A percentile compares a stretch with the other conserved stretches of the same genome.
Conservation (phyloP, 2,888 invertebrate species). For the Schizaphis graminum region DNA sequence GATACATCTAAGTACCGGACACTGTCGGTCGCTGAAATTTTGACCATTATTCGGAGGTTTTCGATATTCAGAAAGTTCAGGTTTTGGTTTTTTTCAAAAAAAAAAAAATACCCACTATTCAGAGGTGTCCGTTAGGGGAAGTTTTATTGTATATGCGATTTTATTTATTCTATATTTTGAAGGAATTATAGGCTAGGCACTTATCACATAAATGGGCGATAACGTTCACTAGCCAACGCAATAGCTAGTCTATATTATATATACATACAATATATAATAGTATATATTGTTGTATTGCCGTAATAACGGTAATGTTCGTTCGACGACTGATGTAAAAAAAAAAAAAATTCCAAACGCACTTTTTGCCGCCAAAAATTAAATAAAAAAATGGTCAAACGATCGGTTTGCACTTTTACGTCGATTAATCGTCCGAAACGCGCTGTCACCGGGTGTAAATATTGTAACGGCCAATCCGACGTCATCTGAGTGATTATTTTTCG, state of each 20-base stretch:
- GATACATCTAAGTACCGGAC: not conserved
- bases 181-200: not conserved
- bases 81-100: too few species aligned
- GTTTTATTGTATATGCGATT: not conserved
- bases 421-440: constrained; percentile 46
- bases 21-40: not conserved
- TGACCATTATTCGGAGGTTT: too few species aligned
- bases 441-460: not conserved
- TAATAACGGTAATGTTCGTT: constrained; percentile 1
- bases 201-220: not conserved
- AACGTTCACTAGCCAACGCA: not conserved
- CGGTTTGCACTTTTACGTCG: constrained; percentile 36
- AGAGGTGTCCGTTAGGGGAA: not conserved
- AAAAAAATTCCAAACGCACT: constrained; percentile 10
- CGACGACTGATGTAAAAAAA: not conserved
- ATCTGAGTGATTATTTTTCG: constrained; percentile 45
- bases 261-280: not conserved
- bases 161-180: not conserved
- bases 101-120: too few species aligned
- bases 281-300: not conserved
- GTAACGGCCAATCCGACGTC: constrained; percentile 45
- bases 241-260: not conserved
- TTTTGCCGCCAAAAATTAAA: not conserved
- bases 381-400: constrained; percentile 31
- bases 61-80: too few species aligned